Evolutionary conservation across 2,888 invertebrate genomes (phyloP).

Genomic region (Girardia tigrina): DNA sequence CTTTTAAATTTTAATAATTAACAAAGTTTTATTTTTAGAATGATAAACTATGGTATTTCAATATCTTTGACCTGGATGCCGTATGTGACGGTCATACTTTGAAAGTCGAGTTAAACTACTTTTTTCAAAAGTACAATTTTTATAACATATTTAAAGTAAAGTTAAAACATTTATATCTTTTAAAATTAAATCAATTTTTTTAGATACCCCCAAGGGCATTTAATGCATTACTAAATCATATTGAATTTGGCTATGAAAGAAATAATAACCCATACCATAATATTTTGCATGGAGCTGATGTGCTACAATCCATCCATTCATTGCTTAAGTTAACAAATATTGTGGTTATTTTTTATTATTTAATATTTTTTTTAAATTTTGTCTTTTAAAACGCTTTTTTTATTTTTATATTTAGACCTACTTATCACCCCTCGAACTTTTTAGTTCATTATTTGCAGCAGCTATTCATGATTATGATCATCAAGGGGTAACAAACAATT

Average conservation of each 20-base stretch:
- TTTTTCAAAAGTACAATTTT: constrained; percentile 4
- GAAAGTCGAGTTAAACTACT: not conserved
- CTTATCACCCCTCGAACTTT: not conserved
- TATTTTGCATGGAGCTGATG: not conserved
- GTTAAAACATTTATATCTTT: not conserved
- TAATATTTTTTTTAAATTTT: not conserved
- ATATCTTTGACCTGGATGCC: not conserved
- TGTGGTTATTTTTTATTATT: not conserved
- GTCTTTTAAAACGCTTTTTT: not conserved
- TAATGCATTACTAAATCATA: not conserved
- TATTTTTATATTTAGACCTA: not conserved
- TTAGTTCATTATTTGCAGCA: not conserved
- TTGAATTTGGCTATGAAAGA: constrained; percentile 17
- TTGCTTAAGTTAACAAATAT: not conserved
- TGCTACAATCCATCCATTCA: not conserved
- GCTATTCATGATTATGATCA: constrained; percentile 18
- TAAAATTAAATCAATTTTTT: not conserved
- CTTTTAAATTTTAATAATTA: no score
- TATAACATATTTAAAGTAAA: not conserved
- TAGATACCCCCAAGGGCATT: not conserved
- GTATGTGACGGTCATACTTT: not conserved
- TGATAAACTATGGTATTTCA: not conserved
- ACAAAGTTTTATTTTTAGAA: not conserved
- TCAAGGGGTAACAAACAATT: not conserved
- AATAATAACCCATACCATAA: not conserved